These are phyloP conservation scores for Spodoptera littoralis DNA, from an alignment of 2,888 invertebrate species.

Conservation along the genomic window DNA sequence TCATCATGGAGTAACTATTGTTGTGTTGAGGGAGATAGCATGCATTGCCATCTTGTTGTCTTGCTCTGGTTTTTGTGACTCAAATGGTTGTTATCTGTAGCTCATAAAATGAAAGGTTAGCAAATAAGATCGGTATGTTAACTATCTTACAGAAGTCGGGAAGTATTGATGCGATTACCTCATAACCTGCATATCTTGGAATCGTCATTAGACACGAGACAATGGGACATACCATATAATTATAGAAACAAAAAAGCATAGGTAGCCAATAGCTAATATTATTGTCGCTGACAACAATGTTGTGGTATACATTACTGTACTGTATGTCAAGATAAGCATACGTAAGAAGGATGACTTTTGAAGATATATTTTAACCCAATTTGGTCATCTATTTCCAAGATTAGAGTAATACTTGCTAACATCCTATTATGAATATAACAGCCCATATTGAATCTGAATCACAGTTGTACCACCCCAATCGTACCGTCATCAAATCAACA, in stretches of 20 bases:
- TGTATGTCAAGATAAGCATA: too few species aligned
- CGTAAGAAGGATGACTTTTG: neutral
- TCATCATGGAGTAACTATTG: slow-evolving; percentile 23
- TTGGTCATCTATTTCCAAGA: too few species aligned
- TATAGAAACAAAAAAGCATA: slow-evolving; percentile 7
- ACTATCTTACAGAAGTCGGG: too few species aligned
- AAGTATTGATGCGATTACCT: neutral
- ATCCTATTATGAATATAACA: too few species aligned
- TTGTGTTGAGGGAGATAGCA: slow-evolving; percentile 8
- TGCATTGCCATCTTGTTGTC: neutral
- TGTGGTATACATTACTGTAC: too few species aligned
- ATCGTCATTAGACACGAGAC: neutral
- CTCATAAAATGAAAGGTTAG: too few species aligned
- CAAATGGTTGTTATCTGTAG: too few species aligned
- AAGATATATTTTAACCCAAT: neutral
- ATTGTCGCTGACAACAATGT: slow-evolving; percentile 3
- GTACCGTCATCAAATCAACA: too few species aligned
- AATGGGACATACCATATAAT: slow-evolving; percentile 5
- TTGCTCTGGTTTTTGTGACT: slow-evolving; percentile 7
- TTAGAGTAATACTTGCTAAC: too few species aligned
- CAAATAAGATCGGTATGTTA: too few species aligned
- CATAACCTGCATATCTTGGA: neutral
- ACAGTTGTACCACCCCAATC: too few species aligned
- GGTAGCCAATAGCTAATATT: neutral
- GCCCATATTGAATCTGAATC: too few species aligned